Evolutionary conservation across 2,113 vertebrate genomes (phyloP), one percentile per base, ranked within the genome.

Genomic region (Percopsis transmontana): DNA sequence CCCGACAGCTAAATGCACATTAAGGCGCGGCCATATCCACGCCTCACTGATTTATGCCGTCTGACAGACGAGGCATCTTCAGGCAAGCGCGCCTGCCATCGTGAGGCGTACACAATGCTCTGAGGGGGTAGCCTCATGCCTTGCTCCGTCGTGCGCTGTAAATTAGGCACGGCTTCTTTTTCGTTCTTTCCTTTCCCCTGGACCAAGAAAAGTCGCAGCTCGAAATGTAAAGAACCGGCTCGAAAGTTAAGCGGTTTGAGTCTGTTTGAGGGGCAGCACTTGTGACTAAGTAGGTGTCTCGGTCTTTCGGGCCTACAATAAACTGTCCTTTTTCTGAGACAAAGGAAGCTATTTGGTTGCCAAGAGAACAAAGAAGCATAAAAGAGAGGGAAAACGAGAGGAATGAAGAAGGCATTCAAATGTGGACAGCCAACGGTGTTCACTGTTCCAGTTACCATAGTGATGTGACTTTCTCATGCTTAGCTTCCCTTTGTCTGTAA

Each of bases 61-160:
- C 70, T 63, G 78, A 81, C 64, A 70, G 79, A 84, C 82, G 61
- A 82, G 71, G 72, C 65, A 60, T 81, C 79, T 79, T 67, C 56
- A 55, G 48, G 51, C 65, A 60, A 16, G 33, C 15, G 20, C 64
- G 66, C 59, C 48, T 67, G 66, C 59, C 48, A 55, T 79, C 74
- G 58, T 69, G 52, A 63, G 41, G 62, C 48, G 64, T 79, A 68
- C 60, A 72, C 74, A 68, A 70, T 9, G 56, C 76, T 54, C 3
- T 2, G 42, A 12, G 0, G 12, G 66, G 60, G 66, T 64, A 71
- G 70, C 41, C 72, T 72, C 70, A 61, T 72, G 65, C 66, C 53
- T 68, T 33, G 58, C 57, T 80, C 47, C 56, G 45, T 58, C 69
- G 72, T 0, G 61, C 1, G 21, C 42, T 3, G 73, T 74, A 72